These are phyloP conservation scores for Muscicapa comitata DNA, from an alignment of 2,797 vertebrate genomes.

Conservation along the genomic window DNA sequence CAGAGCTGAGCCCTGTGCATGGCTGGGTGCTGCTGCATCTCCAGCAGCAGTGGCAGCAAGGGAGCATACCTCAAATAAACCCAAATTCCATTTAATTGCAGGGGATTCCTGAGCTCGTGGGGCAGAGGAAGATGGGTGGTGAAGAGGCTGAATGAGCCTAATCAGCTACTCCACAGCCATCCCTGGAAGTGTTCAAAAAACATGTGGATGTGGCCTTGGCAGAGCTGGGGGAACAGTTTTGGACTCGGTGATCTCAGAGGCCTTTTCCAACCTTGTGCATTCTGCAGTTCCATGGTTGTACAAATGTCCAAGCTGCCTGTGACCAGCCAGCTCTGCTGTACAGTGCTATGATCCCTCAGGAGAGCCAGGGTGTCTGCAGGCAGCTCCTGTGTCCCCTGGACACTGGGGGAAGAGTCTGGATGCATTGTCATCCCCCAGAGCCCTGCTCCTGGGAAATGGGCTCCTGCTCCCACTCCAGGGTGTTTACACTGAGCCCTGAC, in stretches of 20 bases:
- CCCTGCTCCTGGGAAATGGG: not conserved
- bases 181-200: not conserved
- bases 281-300: not conserved
- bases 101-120: not conserved
- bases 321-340: not conserved
- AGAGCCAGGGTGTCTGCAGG: not conserved
- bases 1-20: accelerated
- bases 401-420: accelerated
- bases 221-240: not conserved
- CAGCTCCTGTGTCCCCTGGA: not conserved
- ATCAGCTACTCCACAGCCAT: not conserved
- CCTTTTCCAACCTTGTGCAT: not conserved
- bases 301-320: accelerated
- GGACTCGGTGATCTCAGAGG: not conserved
- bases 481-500: not conserved
- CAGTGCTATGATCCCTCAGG: not conserved
- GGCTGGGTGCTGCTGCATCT: not conserved
- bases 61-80: not conserved
- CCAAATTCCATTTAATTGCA: not conserved
- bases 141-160: not conserved
- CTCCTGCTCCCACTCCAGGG: not conserved
- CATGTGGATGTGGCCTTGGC: not conserved
- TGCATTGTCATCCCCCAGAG: accelerated
- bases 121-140: not conserved
- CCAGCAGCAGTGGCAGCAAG: not conserved